Base-by-base conservation (phyloP, 2,113 vertebrate species). In the Xiphias gladius region DNA sequence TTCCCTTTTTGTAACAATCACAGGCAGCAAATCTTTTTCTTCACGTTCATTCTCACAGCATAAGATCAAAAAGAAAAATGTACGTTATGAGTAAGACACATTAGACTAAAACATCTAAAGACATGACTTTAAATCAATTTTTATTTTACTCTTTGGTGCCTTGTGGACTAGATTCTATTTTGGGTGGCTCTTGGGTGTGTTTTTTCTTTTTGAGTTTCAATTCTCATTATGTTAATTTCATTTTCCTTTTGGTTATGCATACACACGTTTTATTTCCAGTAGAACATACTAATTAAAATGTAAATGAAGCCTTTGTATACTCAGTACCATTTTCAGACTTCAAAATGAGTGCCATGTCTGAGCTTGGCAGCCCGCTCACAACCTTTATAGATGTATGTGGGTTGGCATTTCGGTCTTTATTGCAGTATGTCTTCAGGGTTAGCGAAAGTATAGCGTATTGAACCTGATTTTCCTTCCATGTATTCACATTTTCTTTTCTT, bases 241-340 rank as follows among this genome's bases (percentile, higher is more conserved):
- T 69, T 83, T 72, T 75, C 28, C 10, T 55, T 59, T 72, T 76
- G 20, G 43, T 70, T 74, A 48, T 73, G 43, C 28, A 62, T 32
- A 35, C 39, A 82, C 68, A 75, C 85, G 83, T 76, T 69, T 76
- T 66, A 43, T 65, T 74, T 79, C 20, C 32, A 24, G 46, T 32
- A 30, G 13, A 71, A 83, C 41, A 80, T 46, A 62, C 10, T 69
- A 71, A 91, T 92, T 88, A 79, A 88, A 89, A 92, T 91, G 85
- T 65, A 88, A 83, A 93, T 85, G 16, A 89, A 85, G 28, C 32
- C 67, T 84, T 76, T 87, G 48, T 80, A 84, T 83, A 35, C 58
- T 50, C 28, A 39, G 73, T 17, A 41, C 39, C 79, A 84, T 84
- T 88, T 70, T 63, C 57, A 85, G 83, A 37, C 11, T 54, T 67